Evolutionary conservation across 2,797 vertebrate species (phyloP).

Genomic region (Columba guinea): DNA sequence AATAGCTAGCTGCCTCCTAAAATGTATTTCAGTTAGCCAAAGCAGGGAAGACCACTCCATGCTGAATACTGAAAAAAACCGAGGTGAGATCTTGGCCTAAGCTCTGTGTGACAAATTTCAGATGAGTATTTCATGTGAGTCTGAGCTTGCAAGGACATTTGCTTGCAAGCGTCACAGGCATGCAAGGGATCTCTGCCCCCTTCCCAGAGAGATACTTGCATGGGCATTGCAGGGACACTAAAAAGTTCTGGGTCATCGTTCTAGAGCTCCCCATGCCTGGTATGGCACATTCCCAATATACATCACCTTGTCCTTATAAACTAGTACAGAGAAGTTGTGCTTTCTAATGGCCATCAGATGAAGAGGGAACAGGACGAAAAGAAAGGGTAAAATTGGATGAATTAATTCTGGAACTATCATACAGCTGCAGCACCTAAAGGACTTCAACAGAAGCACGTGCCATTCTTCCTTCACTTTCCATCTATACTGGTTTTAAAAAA

Average conservation of each 20-base stretch:
- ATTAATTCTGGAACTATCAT: not conserved
- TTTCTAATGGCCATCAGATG: constrained; percentile 22
- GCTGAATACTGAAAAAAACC: constrained; percentile 21
- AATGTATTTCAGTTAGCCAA: constrained; percentile 28
- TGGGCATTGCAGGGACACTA: not conserved
- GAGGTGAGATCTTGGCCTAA: constrained; percentile 42
- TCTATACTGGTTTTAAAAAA: not conserved
- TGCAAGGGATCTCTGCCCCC: not conserved
- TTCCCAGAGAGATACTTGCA: not conserved
- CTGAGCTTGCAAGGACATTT: not conserved
- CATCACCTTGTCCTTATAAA: not conserved
- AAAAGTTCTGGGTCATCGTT: not conserved
- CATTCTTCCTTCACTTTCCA: not conserved
- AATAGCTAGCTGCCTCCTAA: constrained; percentile 54
- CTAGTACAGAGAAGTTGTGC: constrained; percentile 41
- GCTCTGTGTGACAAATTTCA: constrained; percentile 23
- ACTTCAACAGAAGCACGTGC: not conserved
- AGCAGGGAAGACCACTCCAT: constrained; percentile 48
- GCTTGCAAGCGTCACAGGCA: not conserved
- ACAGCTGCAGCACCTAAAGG: not conserved
- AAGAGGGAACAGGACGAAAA: constrained; percentile 46
- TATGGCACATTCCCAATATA: not conserved
- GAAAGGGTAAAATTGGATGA: constrained; percentile 25
- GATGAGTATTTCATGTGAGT: not conserved
- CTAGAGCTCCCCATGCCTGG: not conserved